A percentile compares a stretch with the other conserved stretches of the same genome.
Evolutionary conservation across 1,140 invertebrate genomes (phyloP).

Genomic region (Pachyrhynchus sulphureomaculatus): DNA sequence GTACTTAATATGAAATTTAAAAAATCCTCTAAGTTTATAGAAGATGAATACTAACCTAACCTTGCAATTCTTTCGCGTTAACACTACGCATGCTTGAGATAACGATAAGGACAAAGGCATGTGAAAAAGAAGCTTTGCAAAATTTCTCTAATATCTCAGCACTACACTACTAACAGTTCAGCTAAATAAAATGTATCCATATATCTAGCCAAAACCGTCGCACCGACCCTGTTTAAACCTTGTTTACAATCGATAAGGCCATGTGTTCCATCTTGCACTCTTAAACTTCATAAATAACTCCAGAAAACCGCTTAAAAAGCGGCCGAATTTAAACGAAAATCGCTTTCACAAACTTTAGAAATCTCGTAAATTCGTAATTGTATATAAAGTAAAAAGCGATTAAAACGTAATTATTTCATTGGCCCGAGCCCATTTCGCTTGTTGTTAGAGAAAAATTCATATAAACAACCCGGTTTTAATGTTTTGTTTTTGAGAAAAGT

Average conservation of each 20-base stretch:
- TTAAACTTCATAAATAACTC: constrained; percentile 16
- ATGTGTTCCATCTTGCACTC: not conserved
- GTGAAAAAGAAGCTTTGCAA: no score
- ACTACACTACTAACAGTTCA: no score
- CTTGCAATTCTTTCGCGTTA: no score
- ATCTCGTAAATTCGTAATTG: constrained; percentile 19
- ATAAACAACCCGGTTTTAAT: constrained; percentile 18
- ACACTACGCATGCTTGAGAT: no score
- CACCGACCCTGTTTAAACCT: not conserved
- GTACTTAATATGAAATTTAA: no score
- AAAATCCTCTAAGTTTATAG: no score
- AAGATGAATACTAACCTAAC: no score
- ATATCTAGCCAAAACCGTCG: no score
- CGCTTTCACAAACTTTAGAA: not conserved
- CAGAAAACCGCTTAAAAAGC: not conserved
- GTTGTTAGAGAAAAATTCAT: constrained; percentile 7
- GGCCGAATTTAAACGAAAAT: not conserved
- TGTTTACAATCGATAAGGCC: not conserved
- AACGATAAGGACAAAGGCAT: no score
- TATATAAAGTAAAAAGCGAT: constrained; percentile 11
- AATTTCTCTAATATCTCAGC: no score
- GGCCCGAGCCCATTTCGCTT: constrained; percentile 13
- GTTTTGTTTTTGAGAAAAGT: constrained; percentile 24
- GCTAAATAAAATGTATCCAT: no score
- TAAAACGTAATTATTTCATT: constrained; percentile 27